Percentiles rank a stretch among this genome's conserved stretches.
phyloP scores from a whole-genome alignment of 2,113 vertebrate species.

The Erythrocercus mccallii region DNA sequence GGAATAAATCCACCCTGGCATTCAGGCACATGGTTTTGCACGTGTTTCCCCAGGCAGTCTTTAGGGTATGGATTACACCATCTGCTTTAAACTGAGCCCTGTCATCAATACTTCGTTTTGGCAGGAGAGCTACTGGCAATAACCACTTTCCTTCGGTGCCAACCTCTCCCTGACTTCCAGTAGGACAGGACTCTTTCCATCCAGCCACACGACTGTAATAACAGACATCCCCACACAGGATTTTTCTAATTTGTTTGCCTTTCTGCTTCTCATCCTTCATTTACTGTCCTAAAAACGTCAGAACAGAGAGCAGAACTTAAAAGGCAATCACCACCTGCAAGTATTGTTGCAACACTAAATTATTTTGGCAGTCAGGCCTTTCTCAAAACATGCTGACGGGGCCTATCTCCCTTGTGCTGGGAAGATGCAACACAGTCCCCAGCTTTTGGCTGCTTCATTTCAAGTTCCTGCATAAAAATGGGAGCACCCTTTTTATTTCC shows the following conservation, averaged over 20 bases:
- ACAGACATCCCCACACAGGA: background rate
- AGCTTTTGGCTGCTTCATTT: background rate
- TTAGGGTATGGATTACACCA: background rate
- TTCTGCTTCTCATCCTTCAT: slow-evolving; percentile 8
- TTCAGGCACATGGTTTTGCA: background rate
- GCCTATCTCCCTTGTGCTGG: background rate
- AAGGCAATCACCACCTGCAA: slow-evolving; percentile 34
- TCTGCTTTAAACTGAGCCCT: background rate
- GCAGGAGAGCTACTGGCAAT: background rate
- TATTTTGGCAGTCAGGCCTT: background rate
- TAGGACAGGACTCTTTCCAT: background rate
- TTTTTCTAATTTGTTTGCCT: background rate
- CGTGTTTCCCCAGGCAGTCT: background rate
- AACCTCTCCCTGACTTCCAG: background rate
- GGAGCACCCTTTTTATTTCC: background rate
- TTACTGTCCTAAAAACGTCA: slow-evolving; percentile 25
- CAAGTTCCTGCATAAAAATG: background rate
- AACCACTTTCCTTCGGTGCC: background rate
- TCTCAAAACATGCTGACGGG: background rate
- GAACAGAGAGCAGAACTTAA: slow-evolving; percentile 25
- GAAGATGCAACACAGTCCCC: background rate
- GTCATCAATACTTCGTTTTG: background rate
- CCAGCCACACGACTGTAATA: background rate
- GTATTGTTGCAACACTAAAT: background rate
- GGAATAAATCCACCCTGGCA: background rate